Evolutionary conservation across 2,888 invertebrate genomes (phyloP).

Genomic region (Lomographa bimaculata): DNA sequence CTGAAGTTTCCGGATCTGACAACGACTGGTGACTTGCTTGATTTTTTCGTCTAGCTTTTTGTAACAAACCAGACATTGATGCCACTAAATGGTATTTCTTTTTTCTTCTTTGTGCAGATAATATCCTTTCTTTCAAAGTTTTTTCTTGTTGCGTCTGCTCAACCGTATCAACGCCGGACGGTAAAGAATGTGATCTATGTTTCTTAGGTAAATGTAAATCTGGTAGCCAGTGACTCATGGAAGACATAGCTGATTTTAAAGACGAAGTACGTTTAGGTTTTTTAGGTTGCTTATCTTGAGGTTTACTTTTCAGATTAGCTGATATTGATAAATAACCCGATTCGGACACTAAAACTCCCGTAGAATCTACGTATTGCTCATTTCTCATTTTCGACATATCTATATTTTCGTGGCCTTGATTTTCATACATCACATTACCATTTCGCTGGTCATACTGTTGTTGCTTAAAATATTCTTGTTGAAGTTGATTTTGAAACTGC

Average conservation of each 20-base stretch:
- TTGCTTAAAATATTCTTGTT: conserved; percentile 80
- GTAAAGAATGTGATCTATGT: conserved; percentile 92
- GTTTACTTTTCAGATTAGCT: conserved; percentile 83
- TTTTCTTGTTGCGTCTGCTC: conserved; percentile 77
- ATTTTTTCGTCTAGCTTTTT: conserved; percentile 90
- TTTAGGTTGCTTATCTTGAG: conserved; percentile 83
- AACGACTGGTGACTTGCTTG: conserved; percentile 85
- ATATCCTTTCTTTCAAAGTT: conserved; percentile 71
- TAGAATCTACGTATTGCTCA: conserved; percentile 72
- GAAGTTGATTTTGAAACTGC: conserved; percentile 80
- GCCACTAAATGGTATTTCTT: conserved; percentile 92
- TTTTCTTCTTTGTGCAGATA: conserved; percentile 84
- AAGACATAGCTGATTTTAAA: conserved; percentile 91
- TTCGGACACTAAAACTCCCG: conserved; percentile 88
- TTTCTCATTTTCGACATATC: conserved; percentile 63
- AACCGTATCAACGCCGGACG: conserved; percentile 86
- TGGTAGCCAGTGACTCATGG: conserved; percentile 91
- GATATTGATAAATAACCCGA: conserved; percentile 91
- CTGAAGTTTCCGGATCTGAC: conserved; percentile 90
- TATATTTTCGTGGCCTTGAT: conserved; percentile 59
- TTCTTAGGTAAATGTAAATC: conserved; percentile 91
- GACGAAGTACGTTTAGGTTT: conserved; percentile 89
- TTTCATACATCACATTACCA: conserved; percentile 68
- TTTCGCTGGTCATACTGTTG: conserved; percentile 81
- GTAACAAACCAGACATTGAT: conserved; percentile 92